Conservation (phyloP, 2,113 vertebrate species). For the Sitta europaea region DNA sequence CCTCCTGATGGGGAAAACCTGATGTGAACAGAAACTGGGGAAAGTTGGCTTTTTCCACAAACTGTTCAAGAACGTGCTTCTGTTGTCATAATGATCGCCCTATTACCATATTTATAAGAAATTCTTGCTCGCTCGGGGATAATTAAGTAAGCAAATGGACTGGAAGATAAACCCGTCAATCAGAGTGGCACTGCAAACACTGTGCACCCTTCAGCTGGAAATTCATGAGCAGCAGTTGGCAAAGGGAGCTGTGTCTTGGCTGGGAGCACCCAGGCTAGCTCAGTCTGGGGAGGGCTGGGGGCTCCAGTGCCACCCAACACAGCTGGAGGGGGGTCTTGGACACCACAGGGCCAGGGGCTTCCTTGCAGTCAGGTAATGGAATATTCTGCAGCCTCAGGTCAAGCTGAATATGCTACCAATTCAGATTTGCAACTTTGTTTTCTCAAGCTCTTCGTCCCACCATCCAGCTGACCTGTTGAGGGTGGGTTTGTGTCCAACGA, state of each 20-base stretch:
- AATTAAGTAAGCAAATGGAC: constrained; percentile 58
- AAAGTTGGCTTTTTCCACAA: not conserved
- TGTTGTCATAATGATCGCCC: not conserved
- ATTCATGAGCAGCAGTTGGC: not conserved
- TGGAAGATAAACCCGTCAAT: constrained; percentile 37
- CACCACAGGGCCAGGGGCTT: not conserved
- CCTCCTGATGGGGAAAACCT: not conserved
- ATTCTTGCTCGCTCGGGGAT: not conserved
- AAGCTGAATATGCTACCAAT: rapidly evolving
- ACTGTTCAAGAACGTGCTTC: not conserved
- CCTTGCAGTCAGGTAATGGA: not conserved
- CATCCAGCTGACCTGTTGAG: not conserved
- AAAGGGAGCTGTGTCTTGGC: not conserved
- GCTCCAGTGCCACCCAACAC: rapidly evolving
- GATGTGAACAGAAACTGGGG: not conserved
- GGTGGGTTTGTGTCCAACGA: not conserved
- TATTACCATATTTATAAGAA: constrained; percentile 56
- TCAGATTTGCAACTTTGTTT: not conserved
- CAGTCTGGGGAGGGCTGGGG: rapidly evolving
- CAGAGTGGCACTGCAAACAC: not conserved
- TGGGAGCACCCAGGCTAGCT: rapidly evolving
- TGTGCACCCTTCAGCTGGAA: not conserved
- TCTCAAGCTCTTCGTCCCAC: not conserved
- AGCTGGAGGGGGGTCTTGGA: rapidly evolving
- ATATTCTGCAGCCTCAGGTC: rapidly evolving